Conservation (phyloP, 2,797 vertebrate genomes). For the Myotis daubentonii region DNA sequence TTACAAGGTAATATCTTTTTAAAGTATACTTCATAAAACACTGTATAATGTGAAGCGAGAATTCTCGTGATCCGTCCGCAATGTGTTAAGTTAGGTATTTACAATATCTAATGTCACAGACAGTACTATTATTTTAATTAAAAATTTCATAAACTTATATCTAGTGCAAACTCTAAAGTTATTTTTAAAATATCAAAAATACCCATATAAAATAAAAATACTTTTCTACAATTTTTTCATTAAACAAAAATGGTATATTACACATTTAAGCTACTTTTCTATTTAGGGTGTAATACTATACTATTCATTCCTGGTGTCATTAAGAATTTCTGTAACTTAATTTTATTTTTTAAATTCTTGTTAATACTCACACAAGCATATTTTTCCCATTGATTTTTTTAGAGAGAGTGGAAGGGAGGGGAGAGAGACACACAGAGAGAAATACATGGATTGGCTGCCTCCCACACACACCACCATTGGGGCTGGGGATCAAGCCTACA, state of each 20-base stretch:
- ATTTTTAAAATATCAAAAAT: constrained; percentile 20
- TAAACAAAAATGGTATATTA: neutral
- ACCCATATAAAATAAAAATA: neutral
- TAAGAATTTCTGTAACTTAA: neutral
- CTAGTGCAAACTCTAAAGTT: constrained; percentile 14
- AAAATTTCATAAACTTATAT: neutral
- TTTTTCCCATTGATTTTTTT: no score
- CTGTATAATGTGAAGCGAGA: no score
- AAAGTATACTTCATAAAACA: no score
- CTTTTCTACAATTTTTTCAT: constrained; percentile 12
- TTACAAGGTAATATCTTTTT: no score
- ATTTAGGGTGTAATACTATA: neutral
- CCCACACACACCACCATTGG: no score
- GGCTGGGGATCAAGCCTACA: no score
- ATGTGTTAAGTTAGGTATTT: no score
- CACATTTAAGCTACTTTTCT: neutral
- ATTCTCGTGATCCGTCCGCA: no score
- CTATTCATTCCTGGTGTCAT: neutral
- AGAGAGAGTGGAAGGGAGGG: no score
- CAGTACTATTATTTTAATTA: neutral
- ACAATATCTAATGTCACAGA: neutral
- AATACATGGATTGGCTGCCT: no score
- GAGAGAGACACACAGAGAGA: no score
- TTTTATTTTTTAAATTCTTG: neutral
- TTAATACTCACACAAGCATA: no score